Percentiles rank a stretch among this genome's conserved stretches.
Evolutionary conservation across 2,113 vertebrate species (phyloP).

Genomic region (Deroptyus accipitrinus): DNA sequence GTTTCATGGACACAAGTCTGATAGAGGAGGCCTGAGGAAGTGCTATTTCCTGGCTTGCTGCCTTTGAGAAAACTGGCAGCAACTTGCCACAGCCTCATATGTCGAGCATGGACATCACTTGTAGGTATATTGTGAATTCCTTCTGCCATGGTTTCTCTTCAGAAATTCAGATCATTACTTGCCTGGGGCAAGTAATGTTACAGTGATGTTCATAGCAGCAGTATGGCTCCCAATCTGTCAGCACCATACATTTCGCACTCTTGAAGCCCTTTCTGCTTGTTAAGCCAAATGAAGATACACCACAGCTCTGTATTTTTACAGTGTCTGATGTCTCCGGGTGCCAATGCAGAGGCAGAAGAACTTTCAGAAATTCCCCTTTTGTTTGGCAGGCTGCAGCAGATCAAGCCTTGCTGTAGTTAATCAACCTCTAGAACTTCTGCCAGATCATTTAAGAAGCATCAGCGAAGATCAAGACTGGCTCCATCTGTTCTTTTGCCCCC

Average conservation of each 20-base stretch:
- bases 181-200: conserved; percentile 33
- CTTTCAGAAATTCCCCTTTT: not conserved
- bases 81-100: not conserved
- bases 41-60: not conserved
- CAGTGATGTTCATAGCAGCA: conserved; percentile 16
- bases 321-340: not conserved
- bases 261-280: not conserved
- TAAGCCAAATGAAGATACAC: conserved; percentile 18
- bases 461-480: conserved; percentile 5
- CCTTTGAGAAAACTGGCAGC: not conserved
- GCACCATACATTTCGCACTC: not conserved
- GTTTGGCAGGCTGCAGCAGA: not conserved
- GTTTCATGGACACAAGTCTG: not conserved
- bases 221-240: conserved; percentile 3
- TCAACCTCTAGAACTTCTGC: not conserved
- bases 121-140: not conserved
- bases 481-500: conserved; percentile 31
- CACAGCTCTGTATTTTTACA: not conserved
- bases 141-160: not conserved
- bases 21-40: not conserved
- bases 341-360: not conserved
- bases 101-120: not conserved
- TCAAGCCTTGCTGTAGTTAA: not conserved
- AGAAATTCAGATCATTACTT: conserved; percentile 3
- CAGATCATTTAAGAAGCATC: conserved; percentile 28